Evolutionary conservation across 2,113 vertebrate species (phyloP), one percentile per base, ranked within the genome.

Genomic region (Megaptera novaeangliae): DNA sequence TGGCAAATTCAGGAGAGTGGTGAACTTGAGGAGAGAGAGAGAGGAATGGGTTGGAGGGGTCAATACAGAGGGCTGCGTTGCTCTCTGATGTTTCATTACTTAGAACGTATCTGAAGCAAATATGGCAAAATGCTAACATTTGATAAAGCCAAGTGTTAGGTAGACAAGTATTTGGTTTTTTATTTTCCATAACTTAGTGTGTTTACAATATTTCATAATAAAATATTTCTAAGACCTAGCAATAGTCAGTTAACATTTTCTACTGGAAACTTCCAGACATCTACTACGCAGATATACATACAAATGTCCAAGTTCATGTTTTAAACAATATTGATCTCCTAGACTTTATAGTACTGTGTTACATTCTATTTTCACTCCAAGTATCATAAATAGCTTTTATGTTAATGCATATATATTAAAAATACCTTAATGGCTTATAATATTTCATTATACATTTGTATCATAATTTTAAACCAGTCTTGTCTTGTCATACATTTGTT

Each of bases 41-140:
- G 44, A 29, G 4, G 27, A 81, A 74, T 66, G 21, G 57, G 66
- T 91, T 87, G 27, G 34, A 74, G 14, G 36, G 36, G 18, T 55
- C n/a, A 34, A 88, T 63, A 64, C 11, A 29, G 31, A 78, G 39
- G 17, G 52, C 20, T 88, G 91, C 27, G 34, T 74, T 27, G 46
- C 25, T 80, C 31, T 84, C 84, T 83, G 46, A 93, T 66, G 9
- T 95, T 93, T 90, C 71, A 85, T 74, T 93, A 69, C 52, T 88
- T 88, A 71, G 46, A 92, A 68, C 2, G 23, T 49, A 85, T 23
- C 29, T 82, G 46, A 77, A 83, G 68, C 49, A 95, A 59, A 86
- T 80, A 81, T 12, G 12, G 57, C 39, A 96, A 81, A 91, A 91
- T 86, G 36, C 46, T 94, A 86, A 46, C 10, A 63, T 86, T 81